Evolutionary conservation across 2,113 vertebrate species (phyloP).

Genomic region (Pithys albifrons): DNA sequence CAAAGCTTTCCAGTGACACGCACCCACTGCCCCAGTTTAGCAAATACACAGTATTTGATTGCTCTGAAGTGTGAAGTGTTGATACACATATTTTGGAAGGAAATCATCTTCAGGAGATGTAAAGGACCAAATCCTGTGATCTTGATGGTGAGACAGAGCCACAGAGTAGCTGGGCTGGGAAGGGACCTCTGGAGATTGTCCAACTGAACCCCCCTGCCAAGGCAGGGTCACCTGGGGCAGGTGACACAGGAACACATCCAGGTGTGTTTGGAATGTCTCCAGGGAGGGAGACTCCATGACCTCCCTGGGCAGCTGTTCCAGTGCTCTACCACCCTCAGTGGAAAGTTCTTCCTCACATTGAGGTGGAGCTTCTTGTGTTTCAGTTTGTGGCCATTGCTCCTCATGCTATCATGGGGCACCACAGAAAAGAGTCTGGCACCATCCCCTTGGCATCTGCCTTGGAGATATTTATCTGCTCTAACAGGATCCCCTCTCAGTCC

Average conservation of each 20-base stretch:
- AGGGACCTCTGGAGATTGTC: background rate
- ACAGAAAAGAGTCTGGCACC: background rate
- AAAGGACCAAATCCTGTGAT: background rate
- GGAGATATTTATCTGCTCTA: background rate
- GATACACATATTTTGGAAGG: background rate
- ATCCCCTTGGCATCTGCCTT: background rate
- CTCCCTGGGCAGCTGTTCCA: background rate
- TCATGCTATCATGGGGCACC: background rate
- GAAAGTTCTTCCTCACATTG: background rate
- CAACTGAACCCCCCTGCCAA: accelerated
- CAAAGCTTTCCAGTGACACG: background rate
- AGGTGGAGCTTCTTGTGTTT: background rate
- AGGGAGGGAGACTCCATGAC: background rate
- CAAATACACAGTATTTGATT: background rate
- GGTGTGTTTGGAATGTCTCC: background rate
- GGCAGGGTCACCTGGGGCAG: background rate
- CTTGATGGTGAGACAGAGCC: background rate
- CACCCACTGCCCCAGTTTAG: background rate
- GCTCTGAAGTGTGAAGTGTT: background rate
- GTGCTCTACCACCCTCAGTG: background rate
- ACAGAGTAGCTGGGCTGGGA: accelerated
- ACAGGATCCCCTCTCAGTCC: background rate
- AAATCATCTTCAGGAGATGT: background rate
- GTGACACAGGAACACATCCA: background rate
- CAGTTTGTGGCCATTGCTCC: background rate